These are phyloP conservation scores for Trachythela sp. DNA, from an alignment of 64 coral and sea anemone genomes.

Conservation along the genomic window DNA sequence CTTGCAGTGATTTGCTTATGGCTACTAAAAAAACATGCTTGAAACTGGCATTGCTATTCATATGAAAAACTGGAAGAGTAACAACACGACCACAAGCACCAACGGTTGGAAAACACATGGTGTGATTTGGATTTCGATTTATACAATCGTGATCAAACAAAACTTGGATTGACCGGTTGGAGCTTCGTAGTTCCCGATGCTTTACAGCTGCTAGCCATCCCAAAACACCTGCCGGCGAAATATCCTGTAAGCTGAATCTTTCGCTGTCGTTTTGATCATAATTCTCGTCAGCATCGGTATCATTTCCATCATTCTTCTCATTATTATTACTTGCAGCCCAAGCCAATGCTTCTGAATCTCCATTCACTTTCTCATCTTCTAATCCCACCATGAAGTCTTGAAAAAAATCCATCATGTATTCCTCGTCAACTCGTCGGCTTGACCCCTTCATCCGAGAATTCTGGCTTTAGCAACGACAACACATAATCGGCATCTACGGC, in stretches of 20 bases:
- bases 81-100: no score
- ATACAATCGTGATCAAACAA: no score
- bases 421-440: not conserved
- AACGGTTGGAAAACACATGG: no score
- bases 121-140: no score
- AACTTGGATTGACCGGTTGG: no score
- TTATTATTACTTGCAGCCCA: not conserved
- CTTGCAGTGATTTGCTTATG: not conserved
- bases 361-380: slow-evolving; percentile 35
- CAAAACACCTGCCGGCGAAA: slow-evolving; percentile 37
- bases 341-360: not conserved
- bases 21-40: not conserved
- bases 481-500: not conserved
- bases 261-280: not conserved
- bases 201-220: slow-evolving; percentile 31
- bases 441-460: not conserved
- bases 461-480: not conserved
- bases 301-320: not conserved
- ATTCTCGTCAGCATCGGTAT: not conserved
- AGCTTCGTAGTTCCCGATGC: no score
- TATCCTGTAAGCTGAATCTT: not conserved
- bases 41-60: not conserved
- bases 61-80: not conserved
- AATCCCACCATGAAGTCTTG: slow-evolving; percentile 30
- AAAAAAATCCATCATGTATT: slow-evolving; percentile 42